Percentiles rank a stretch among this genome's conserved stretches.
These are phyloP conservation scores for Acrocephalus scirpaceus DNA, from an alignment of 2,797 vertebrate genomes.

Conservation along the genomic window DNA sequence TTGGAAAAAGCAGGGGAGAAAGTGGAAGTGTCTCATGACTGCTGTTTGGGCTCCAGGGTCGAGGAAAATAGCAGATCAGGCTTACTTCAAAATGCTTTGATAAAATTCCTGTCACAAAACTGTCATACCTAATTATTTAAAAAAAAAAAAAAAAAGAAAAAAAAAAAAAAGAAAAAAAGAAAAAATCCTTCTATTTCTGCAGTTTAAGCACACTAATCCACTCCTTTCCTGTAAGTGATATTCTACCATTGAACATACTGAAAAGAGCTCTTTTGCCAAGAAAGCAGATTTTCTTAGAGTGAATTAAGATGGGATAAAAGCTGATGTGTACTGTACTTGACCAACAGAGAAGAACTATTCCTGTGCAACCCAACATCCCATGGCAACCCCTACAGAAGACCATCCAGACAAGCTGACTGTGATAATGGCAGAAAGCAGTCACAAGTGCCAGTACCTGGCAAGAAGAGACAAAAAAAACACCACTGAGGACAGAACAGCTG, in stretches of 20 bases:
- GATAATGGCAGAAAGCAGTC: background rate
- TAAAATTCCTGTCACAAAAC: background rate
- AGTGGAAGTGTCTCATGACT: background rate
- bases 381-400: background rate
- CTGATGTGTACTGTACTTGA: background rate
- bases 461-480: background rate
- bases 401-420: background rate
- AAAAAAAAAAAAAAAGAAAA: background rate
- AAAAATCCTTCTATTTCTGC: background rate
- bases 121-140: background rate
- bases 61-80: background rate
- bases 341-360: background rate
- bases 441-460: background rate
- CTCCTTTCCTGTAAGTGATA: background rate
- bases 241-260: background rate
- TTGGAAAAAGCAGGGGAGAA: background rate
- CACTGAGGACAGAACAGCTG: background rate
- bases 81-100: background rate
- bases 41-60: background rate
- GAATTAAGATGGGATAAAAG: slow-evolving; percentile 3
- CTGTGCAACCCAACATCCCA: background rate
- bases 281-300: background rate
- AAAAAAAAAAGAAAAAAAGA: too few species aligned
- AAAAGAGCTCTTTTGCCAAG: background rate
- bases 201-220: background rate